phyloP scores from a whole-genome alignment of 1,140 invertebrate genomes.

The Drosophila oshimai region DNA sequence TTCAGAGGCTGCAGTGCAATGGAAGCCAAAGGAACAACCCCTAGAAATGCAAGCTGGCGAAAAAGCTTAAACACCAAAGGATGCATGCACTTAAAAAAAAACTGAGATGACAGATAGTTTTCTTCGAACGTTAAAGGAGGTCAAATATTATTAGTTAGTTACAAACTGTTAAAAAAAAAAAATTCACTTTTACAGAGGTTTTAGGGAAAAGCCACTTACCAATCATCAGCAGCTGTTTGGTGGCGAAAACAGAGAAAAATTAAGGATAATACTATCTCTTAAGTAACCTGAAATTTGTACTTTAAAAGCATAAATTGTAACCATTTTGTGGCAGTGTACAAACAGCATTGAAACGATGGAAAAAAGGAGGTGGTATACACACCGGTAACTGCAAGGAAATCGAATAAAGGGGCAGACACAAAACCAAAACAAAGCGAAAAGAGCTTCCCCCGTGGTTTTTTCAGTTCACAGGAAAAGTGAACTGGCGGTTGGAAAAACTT shows the following conservation, averaged over 20 bases:
- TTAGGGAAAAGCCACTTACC: no score
- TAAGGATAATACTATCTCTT: no score
- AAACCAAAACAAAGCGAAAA: conserved; percentile 17
- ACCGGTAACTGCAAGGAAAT: conserved; percentile 51
- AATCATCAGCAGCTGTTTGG: no score
- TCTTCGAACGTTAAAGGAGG: no score
- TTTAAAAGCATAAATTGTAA: not conserved
- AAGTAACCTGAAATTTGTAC: not conserved
- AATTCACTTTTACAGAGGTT: no score
- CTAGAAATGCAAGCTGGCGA: conserved; percentile 39
- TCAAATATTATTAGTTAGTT: no score
- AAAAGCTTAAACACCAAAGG: conserved; percentile 18
- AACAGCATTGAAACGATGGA: not conserved
- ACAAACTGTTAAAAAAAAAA: no score
- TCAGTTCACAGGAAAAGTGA: not conserved
- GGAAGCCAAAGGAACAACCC: conserved; percentile 49
- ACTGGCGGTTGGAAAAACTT: conserved; percentile 20
- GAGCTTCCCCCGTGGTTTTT: conserved; percentile 1
- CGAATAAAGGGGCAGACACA: conserved; percentile 36
- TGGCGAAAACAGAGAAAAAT: no score
- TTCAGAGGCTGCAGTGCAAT: conserved; percentile 28
- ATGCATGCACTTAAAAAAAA: conserved; percentile 3
- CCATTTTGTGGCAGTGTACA: not conserved
- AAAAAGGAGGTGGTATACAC: conserved; percentile 9
- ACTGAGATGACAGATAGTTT: no score